These are phyloP conservation scores for Drosophila affinis DNA, from an alignment of 2,888 invertebrate genomes.

Conservation along the genomic window DNA sequence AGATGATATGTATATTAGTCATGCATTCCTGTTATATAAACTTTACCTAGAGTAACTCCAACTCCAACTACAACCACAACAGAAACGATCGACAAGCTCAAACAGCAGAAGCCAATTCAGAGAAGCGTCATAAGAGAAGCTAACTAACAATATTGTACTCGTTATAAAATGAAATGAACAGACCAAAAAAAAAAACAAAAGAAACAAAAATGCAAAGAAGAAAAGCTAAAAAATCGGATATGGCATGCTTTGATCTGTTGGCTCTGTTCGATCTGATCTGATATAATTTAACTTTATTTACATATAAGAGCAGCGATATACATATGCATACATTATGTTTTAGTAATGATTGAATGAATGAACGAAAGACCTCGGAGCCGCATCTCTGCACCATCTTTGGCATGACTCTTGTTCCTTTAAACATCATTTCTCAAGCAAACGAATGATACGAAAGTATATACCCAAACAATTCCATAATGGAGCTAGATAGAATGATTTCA, in stretches of 20 bases:
- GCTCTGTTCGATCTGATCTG: constrained; percentile 45
- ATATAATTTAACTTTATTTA: constrained; percentile 36
- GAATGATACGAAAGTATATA: constrained; percentile 28
- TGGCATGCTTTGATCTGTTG: constrained; percentile 51
- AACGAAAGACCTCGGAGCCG: constrained; percentile 52
- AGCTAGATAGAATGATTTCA: constrained; percentile 47
- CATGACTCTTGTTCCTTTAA: constrained; percentile 76
- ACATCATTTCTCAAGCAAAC: constrained; percentile 69
- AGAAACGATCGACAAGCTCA: constrained; percentile 65
- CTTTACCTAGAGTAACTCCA: constrained; percentile 57
- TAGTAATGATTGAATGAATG: constrained; percentile 77
- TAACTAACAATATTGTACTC: constrained; percentile 60
- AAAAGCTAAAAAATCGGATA: constrained; percentile 46
- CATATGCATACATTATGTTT: constrained; percentile 79
- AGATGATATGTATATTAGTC: constrained; percentile 59
- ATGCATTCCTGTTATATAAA: constrained; percentile 79
- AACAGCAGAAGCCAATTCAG: constrained; percentile 50
- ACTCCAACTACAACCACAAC: constrained; percentile 40
- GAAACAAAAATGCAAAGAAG: constrained; percentile 25
- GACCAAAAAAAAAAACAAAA: constrained; percentile 40
- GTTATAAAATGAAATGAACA: constrained; percentile 41
- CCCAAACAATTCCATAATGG: constrained; percentile 68
- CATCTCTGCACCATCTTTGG: constrained; percentile 55
- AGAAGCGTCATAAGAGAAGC: constrained; percentile 68
- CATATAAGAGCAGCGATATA: constrained; percentile 56